Base-by-base conservation (phyloP, 2,888 invertebrate species). In the Agrochola litura region DNA sequence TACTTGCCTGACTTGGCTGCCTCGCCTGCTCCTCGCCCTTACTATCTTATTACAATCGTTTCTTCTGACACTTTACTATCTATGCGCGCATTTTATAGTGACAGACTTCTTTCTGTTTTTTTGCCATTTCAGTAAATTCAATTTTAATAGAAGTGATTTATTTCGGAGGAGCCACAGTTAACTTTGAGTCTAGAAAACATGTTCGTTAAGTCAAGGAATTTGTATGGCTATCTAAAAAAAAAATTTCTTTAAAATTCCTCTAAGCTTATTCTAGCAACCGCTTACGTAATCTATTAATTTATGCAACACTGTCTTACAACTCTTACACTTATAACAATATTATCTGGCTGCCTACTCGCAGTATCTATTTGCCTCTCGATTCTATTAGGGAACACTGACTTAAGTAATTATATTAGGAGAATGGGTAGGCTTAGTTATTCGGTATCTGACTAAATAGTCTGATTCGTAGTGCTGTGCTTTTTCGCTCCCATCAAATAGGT, bases 21-120 rank as follows among this genome's bases (percentile, higher is more conserved):
- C 82, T 90, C 80, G 82, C 82, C 70, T 90, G 90, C 88, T 90
- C 90, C 88, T 91, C 88, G 89, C 91, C 91, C 86, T 88, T 89
- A 91, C 93, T 95, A 95, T 94, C 94, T 95, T 95, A 95, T 94
- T 93, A 93, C 94, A 90, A 93, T 94, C 93, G 93, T 94, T 93
- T 93, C 93, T 93, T 92, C 92, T 93, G 93, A 94, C 95, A 95
- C 92, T 95, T 95, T 94, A 95, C 90, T 94, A 93, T 93, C 91
- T 91, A 89, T 84, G 89, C 85, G 89, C 90, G 90, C 93, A 94
- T 91, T 95, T 94, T 94, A 95, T 92, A 92, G 91, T 87, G 92
- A 92, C 93, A 92, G 83, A 79, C 76, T 82, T 83, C 82, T 88
- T 90, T 91, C 90, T 89, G 89, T 89, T 83, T 88, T 89, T 83